Evolutionary conservation across 2,113 vertebrate species (phyloP).

Genomic region (Lichenostomus cassidix): DNA sequence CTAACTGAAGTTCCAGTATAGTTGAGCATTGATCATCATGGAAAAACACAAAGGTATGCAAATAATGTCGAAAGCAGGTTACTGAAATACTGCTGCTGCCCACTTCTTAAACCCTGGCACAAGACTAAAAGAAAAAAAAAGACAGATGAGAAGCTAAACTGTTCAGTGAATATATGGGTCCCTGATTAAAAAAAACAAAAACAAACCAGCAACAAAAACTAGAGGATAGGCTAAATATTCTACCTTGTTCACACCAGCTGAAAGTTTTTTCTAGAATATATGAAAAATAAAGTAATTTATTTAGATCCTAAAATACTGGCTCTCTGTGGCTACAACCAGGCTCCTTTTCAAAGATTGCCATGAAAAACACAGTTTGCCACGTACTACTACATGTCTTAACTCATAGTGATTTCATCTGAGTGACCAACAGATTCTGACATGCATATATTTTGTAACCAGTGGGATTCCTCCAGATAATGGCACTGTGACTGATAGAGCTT

Average conservation of each 20-base stretch:
- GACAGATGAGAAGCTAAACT: neutral
- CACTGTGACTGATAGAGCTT: neutral
- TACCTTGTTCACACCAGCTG: neutral
- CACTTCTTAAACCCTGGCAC: neutral
- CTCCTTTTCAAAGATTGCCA: neutral
- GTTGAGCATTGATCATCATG: constrained; percentile 26
- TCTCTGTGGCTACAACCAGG: neutral
- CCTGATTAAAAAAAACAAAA: neutral
- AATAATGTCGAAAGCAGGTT: constrained; percentile 53
- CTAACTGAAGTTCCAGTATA: constrained; percentile 20
- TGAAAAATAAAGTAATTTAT: neutral
- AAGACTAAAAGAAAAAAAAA: constrained; percentile 19
- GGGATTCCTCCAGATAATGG: neutral
- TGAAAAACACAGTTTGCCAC: neutral
- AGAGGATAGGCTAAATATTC: neutral
- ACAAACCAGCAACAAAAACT: neutral
- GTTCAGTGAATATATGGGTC: neutral
- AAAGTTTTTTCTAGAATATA: neutral
- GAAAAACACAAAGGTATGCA: constrained; percentile 61
- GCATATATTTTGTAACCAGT: neutral
- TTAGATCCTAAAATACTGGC: neutral
- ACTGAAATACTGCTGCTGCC: neutral
- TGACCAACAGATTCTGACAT: neutral
- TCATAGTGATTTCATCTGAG: neutral
- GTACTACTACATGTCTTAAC: neutral